Conservation (phyloP, 1,140 invertebrate species). For the Dendrolimus punctatus region DNA sequence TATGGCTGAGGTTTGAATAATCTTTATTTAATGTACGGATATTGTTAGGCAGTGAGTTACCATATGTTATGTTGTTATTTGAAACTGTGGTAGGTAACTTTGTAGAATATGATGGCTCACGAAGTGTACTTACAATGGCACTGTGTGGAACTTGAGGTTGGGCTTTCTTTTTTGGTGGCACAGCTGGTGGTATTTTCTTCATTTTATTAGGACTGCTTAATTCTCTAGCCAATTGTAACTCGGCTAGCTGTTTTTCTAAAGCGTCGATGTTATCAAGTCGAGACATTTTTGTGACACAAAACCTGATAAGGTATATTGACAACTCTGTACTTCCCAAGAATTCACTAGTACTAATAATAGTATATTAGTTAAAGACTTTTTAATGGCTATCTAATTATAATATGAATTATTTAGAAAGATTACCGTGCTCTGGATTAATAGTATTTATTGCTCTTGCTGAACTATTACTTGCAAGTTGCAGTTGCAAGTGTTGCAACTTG, state of each 20-base stretch:
- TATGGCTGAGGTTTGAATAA: constrained; percentile 45
- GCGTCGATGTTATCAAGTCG: constrained; percentile 68
- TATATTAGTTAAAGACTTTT: too few relatives aligned
- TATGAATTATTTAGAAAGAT: too few relatives aligned
- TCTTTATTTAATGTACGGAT: constrained; percentile 34
- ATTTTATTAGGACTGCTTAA: constrained; percentile 36
- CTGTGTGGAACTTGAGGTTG: constrained; percentile 78
- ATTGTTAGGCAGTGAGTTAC: constrained; percentile 71
- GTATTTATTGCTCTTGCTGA: too few relatives aligned
- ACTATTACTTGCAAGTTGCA: too few relatives aligned
- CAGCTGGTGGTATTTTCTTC: constrained; percentile 81
- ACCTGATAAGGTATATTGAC: constrained; percentile 10
- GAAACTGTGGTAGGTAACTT: constrained; percentile 38
- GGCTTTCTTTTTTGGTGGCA: constrained; percentile 85
- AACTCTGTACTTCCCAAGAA: neutral
- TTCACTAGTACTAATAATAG: neutral
- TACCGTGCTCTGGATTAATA: too few relatives aligned
- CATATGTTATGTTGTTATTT: constrained; percentile 25
- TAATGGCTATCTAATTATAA: too few relatives aligned
- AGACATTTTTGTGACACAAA: constrained; percentile 34
- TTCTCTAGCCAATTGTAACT: constrained; percentile 68
- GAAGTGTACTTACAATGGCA: constrained; percentile 46
- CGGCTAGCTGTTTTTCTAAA: constrained; percentile 73
- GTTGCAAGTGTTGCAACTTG: too few relatives aligned
- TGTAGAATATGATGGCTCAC: constrained; percentile 60